phyloP scores from a whole-genome alignment of 2,797 vertebrate genomes.

The Phoxinus dragarum region DNA sequence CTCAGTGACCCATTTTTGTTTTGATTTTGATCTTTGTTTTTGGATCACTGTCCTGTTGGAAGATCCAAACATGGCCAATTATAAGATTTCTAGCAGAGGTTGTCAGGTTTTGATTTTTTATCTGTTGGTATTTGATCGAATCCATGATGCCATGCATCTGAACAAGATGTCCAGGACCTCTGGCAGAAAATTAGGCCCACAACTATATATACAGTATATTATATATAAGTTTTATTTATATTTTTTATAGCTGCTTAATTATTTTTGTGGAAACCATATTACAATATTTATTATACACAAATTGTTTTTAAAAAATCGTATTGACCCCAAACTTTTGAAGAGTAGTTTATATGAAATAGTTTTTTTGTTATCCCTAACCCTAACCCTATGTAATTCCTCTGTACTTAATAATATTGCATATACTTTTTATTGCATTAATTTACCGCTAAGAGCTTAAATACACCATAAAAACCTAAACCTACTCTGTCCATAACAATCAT shows the following conservation, averaged over 20 bases:
- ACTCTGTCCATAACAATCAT: neutral
- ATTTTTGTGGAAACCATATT: neutral
- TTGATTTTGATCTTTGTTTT: too few relatives aligned
- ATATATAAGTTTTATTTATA: neutral
- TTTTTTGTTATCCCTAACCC: neutral
- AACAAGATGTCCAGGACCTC: too few relatives aligned
- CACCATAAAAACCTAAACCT: slow-evolving; percentile 2
- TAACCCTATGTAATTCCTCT: neutral
- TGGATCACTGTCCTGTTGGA: too few relatives aligned
- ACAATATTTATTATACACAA: neutral
- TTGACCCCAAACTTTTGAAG: neutral
- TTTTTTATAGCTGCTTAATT: neutral
- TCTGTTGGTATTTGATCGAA: too few relatives aligned
- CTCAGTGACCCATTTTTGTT: too few relatives aligned
- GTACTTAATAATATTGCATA: neutral
- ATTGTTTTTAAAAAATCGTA: rapidly evolving
- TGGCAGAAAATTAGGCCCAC: too few relatives aligned
- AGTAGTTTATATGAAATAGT: neutral
- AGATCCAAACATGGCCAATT: too few relatives aligned
- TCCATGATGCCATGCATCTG: too few relatives aligned
- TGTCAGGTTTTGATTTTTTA: too few relatives aligned
- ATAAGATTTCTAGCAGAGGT: too few relatives aligned
- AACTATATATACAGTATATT: too few relatives aligned
- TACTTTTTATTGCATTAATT: neutral
- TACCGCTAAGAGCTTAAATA: too few relatives aligned